Evolutionary conservation across 1,140 invertebrate genomes (phyloP), one percentile per base, ranked within the genome.

Genomic region (Idris sp.): DNA sequence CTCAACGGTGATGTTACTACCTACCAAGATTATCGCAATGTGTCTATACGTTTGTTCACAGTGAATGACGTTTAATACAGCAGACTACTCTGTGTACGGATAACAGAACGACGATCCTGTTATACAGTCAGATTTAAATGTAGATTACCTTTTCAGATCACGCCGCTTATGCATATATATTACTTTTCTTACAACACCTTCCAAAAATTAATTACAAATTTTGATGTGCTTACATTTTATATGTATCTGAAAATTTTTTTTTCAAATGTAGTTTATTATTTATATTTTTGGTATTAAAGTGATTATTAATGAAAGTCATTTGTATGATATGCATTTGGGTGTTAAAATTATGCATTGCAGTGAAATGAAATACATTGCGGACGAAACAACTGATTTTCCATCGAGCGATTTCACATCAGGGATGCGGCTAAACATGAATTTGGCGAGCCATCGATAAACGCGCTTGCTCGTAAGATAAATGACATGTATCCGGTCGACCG

Each of bases 391-490:
- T 69, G 79, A 81, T 76, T 82, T 77, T 81, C 67, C 79, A 44
- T 43, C 64, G 78, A 71, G 48, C 75, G 79, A 82, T 80, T 81
- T 81, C 75, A 79, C 74, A 67, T n/a, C n/a, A 74, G 69, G 69
- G 65, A 77, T 77, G 74, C 59, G 68, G 76, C 69, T 61, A 79
- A 81, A 77, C 79, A 77, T 53, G 79, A 79, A 68, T 74, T 64
- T 53, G 75, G 65, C 33, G 46, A 44, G 44, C 41, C 58, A 62
- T 81, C 79, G 80, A 82, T 82, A 51, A 74, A 68, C 62, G 62
- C 80, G n/a, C n/a, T n/a, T n/a, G n/a, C 74, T 59, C 13, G 76
- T 75, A 80, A 80, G 79, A 81, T 80, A 82, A 82, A 80, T 75
- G 79, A 80, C 79, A 62, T 72, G 71, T 75, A 77, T 79, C 77